Base-by-base conservation (phyloP, 2,888 invertebrate genomes). In the Cantharis lateralis region DNA sequence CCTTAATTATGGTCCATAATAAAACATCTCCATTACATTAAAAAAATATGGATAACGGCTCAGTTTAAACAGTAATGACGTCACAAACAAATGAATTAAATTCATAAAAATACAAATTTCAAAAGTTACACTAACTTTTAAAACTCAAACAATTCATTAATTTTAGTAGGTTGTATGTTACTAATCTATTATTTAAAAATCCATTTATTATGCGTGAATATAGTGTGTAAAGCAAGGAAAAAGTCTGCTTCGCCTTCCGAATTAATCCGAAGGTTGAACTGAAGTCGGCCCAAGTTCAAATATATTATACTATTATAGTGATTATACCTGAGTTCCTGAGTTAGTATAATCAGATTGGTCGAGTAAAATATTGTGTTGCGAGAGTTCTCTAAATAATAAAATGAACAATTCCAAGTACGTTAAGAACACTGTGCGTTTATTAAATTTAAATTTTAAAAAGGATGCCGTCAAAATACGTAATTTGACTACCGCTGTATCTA, bases 401-500 rank as follows among this genome's bases (percentile, higher is more conserved):
- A 48, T 48, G 48, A 48, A 48, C 48, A 48, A 48, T 48, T 4
- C 48, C 5, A 48, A 48, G n/a, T 48, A 48, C 9, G 13, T 48
- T 48, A 48, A n/a, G 9, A 48, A 48, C 48, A 13, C 48, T n/a
- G 48, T 48, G n/a, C 48, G 48, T n/a, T n/a, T 48, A 48, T n/a
- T 48, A n/a, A 48, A n/a, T 48, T 48, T 48, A 5, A 48, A 48
- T 48, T n/a, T 48, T 0, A 48, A 48, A 13, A 48, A 48, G 1
- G 48, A 48, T 48, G 4, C 2, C 2, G n/a, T n/a, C 1, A 48
- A 48, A n/a, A n/a, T 48, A 4, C 68, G 71, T 4, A 68, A 88
- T 71, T 84, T 87, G 13, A 9, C 24, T 2, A 20, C 18, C 10
- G n/a, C n/a, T 7, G 13, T 15, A 80, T 1, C 66, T 11, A 75